Conservation (phyloP, 2,113 vertebrate species). For the Bufo gargarizans region DNA sequence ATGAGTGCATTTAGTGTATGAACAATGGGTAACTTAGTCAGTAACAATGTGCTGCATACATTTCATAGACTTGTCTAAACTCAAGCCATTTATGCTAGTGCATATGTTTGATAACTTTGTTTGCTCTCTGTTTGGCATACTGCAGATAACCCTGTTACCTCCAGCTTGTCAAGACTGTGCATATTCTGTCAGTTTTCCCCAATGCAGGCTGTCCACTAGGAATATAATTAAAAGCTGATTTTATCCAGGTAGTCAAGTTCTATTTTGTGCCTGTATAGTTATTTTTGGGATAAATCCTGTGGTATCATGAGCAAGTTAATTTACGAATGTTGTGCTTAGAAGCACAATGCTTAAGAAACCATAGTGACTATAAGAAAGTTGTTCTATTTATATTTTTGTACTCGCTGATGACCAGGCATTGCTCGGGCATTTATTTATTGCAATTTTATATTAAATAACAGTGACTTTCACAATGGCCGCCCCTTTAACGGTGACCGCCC, state of each 20-base stretch:
- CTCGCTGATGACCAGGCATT: not conserved
- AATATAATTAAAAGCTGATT: conserved; percentile 21
- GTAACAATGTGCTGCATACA: conserved; percentile 22
- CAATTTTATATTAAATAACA: too few relatives aligned
- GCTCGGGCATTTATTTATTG: not conserved
- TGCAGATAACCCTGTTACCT: conserved; percentile 21
- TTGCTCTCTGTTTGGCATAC: conserved; percentile 18
- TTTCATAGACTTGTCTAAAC: conserved; percentile 34
- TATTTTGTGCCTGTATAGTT: not conserved
- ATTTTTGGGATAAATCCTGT: not conserved
- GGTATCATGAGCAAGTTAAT: not conserved
- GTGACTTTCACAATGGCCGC: too few relatives aligned
- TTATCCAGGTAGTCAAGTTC: not conserved
- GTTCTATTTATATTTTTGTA: not conserved
- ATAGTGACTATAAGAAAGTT: not conserved
- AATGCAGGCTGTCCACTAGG: not conserved
- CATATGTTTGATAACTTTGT: conserved; percentile 23
- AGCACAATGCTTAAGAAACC: not conserved
- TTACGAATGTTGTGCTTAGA: not conserved
- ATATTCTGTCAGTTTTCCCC: not conserved
- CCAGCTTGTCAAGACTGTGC: conserved; percentile 7
- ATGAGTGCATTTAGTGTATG: conserved; percentile 26
- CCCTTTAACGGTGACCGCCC: too few relatives aligned
- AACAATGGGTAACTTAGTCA: conserved; percentile 16
- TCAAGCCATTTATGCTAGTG: not conserved